These are phyloP conservation scores for Lingula anatina DNA, from an alignment of 2,888 invertebrate genomes.

Conservation along the genomic window DNA sequence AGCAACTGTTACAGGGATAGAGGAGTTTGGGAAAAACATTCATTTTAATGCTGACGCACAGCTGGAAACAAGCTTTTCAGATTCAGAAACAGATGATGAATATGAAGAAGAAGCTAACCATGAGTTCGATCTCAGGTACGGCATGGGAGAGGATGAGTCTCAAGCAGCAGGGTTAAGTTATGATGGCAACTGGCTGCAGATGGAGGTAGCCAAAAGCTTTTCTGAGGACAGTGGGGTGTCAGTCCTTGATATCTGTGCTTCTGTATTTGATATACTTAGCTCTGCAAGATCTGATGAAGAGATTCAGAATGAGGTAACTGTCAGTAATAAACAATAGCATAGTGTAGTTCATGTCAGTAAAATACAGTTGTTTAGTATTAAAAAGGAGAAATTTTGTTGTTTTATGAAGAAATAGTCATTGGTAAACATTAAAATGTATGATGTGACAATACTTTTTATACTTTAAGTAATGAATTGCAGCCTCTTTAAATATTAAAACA, in stretches of 20 bases:
- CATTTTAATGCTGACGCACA: conserved; percentile 21
- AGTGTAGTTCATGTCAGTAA: too few relatives aligned
- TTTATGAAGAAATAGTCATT: too few relatives aligned
- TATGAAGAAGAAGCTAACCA: conserved; percentile 16
- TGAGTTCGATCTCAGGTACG: conserved; percentile 24
- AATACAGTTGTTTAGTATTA: too few relatives aligned
- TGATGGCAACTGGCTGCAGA: conserved; percentile 23
- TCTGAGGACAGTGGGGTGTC: conserved; percentile 24
- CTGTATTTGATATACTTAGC: conserved; percentile 42
- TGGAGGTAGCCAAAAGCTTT: conserved; percentile 26
- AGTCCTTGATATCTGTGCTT: conserved; percentile 31
- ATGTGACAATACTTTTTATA: too few relatives aligned
- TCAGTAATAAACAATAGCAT: not conserved
- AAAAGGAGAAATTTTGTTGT: too few relatives aligned
- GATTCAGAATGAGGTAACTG: conserved; percentile 45
- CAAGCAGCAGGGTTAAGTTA: conserved; percentile 3
- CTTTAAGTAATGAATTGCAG: too few relatives aligned
- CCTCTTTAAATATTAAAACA: too few relatives aligned
- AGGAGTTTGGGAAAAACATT: conserved; percentile 34
- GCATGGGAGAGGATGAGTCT: not conserved
- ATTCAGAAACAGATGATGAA: conserved; percentile 26
- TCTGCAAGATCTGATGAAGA: conserved; percentile 37
- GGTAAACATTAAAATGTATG: too few relatives aligned
- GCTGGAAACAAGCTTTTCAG: conserved; percentile 19
- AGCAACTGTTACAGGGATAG: conserved; percentile 25